A percentile compares a stretch with the other conserved stretches of the same genome.
These are phyloP conservation scores for Drosophila parabipectinata DNA, from an alignment of 1,140 invertebrate species.

Conservation along the genomic window DNA sequence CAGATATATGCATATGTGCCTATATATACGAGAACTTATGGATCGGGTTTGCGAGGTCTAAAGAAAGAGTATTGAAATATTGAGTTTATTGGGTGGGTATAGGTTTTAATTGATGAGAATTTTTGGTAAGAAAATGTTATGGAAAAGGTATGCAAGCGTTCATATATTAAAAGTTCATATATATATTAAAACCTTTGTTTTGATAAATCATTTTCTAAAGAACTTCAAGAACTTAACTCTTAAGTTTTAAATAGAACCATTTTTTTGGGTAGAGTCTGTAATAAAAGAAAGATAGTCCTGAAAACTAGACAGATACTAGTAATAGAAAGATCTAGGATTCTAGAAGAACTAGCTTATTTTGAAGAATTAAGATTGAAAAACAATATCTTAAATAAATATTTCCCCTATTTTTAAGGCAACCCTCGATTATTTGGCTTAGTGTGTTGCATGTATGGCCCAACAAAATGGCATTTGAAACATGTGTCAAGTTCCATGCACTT, in stretches of 20 bases:
- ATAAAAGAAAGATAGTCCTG: too few relatives aligned
- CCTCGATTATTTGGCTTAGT: conserved; percentile 9
- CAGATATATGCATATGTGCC: conserved; percentile 1
- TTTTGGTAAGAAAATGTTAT: neutral
- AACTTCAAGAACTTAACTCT: too few relatives aligned
- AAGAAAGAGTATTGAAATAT: conserved; percentile 4
- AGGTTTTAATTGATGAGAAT: too few relatives aligned
- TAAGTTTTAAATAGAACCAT: too few relatives aligned
- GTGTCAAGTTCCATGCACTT: conserved; percentile 75
- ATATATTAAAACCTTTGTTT: neutral
- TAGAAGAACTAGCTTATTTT: too few relatives aligned
- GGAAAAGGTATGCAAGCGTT: neutral
- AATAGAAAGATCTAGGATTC: too few relatives aligned
- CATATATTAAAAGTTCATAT: neutral
- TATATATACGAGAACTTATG: conserved; percentile 1
- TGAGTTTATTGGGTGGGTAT: neutral
- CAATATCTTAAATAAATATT: too few relatives aligned
- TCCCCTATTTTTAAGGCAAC: neutral
- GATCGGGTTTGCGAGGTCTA: conserved; percentile 1
- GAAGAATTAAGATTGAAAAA: too few relatives aligned
- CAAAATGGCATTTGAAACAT: conserved; percentile 74
- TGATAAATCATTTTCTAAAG: too few relatives aligned
- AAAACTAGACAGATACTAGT: too few relatives aligned
- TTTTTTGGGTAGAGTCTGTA: too few relatives aligned
- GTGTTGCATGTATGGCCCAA: conserved; percentile 27